Percentiles rank a stretch among this genome's conserved stretches.
Conservation (phyloP, 2,113 vertebrate species). For the Leiothrix lutea region DNA sequence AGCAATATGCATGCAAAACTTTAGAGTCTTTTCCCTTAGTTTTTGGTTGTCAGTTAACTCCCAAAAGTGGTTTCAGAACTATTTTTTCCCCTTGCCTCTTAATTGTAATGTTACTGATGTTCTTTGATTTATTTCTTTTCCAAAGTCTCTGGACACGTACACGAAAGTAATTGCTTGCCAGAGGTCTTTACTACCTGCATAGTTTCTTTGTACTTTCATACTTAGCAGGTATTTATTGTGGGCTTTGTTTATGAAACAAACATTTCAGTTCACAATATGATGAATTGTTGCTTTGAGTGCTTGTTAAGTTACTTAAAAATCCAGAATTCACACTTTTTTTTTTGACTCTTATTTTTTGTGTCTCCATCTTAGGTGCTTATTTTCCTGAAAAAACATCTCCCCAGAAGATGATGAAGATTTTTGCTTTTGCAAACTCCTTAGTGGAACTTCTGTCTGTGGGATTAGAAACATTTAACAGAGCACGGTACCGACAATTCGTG, state of each 20-base stretch:
- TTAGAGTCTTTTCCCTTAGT: neutral
- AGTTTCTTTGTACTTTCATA: neutral
- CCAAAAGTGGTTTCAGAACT: neutral
- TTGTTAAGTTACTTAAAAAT: neutral
- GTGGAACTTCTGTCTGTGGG: constrained; percentile 89
- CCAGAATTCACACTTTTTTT: neutral
- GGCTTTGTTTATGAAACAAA: neutral
- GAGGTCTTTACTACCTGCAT: neutral
- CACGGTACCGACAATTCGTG: constrained; percentile 92
- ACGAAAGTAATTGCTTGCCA: neutral
- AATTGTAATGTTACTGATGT: neutral
- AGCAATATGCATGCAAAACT: neutral
- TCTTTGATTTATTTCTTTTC: neutral
- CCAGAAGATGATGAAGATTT: constrained; percentile 96
- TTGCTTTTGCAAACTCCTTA: constrained; percentile 91
- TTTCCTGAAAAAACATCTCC: constrained; percentile 86
- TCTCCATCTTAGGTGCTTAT: constrained; percentile 78
- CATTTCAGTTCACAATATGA: neutral
- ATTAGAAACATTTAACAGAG: constrained; percentile 92
- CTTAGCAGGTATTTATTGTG: neutral
- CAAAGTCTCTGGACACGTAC: neutral
- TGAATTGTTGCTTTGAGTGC: neutral
- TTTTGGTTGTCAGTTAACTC: neutral
- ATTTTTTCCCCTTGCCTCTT: neutral
- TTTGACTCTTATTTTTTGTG: neutral